Conservation (phyloP, 2,888 invertebrate species). For the Cheilosia urbana region DNA sequence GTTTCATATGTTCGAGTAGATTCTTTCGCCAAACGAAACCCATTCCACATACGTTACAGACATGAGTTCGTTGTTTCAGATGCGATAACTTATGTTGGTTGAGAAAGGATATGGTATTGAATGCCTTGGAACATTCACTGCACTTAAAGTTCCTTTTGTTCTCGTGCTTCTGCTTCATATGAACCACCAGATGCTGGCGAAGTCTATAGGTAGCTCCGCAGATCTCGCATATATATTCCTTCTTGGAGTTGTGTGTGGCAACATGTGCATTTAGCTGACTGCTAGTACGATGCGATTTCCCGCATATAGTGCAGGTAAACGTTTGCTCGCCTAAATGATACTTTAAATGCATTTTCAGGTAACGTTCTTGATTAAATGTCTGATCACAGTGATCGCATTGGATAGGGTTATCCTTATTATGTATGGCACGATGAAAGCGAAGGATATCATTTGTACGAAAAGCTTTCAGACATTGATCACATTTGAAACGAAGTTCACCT, state of each 20-base stretch:
- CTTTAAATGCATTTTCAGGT: constrained; percentile 54
- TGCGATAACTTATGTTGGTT: constrained; percentile 80
- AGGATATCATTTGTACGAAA: constrained; percentile 57
- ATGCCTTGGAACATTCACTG: constrained; percentile 78
- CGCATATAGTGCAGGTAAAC: constrained; percentile 45
- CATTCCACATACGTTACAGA: constrained; percentile 78
- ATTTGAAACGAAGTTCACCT: constrained; percentile 33
- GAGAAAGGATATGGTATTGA: constrained; percentile 79
- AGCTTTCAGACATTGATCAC: constrained; percentile 47
- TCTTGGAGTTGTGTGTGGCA: constrained; percentile 39
- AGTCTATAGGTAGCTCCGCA: constrained; percentile 54
- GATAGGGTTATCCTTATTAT: background rate
- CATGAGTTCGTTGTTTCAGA: constrained; percentile 76
- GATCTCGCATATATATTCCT: constrained; percentile 51
- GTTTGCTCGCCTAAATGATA: constrained; percentile 36
- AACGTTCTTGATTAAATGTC: constrained; percentile 46
- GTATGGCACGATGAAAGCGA: constrained; percentile 40
- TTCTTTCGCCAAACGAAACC: constrained; percentile 80
- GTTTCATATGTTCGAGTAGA: constrained; percentile 79
- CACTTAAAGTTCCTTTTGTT: constrained; percentile 79
- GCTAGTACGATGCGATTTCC: constrained; percentile 48
- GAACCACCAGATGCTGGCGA: constrained; percentile 49
- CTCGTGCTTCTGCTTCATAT: constrained; percentile 77
- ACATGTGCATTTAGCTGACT: constrained; percentile 59
- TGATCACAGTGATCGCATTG: constrained; percentile 53